A percentile compares a stretch with the other conserved stretches of the same genome.
Conservation (phyloP, 2,113 vertebrate genomes). For the Acrocephalus kingi region DNA sequence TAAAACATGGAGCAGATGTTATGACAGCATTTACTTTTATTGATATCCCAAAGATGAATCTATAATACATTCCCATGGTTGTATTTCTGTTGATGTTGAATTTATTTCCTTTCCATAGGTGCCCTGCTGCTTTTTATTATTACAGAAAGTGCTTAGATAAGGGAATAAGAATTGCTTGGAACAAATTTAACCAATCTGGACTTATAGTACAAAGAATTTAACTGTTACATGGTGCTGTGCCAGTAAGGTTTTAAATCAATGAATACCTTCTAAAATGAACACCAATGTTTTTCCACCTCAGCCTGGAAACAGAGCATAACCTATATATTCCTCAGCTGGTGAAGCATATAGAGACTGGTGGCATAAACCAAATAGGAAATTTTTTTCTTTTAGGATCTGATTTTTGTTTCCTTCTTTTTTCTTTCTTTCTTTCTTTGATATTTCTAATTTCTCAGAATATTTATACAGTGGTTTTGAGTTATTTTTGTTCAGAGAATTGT, state of each 20-base stretch:
- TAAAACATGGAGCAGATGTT: not conserved
- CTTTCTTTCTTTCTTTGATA: not conserved
- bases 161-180: not conserved
- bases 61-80: not conserved
- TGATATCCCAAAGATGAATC: not conserved
- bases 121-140: not conserved
- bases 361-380: not conserved
- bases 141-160: not conserved
- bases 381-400: not conserved
- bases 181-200: not conserved
- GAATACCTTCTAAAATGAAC: not conserved
- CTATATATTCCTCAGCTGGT: not conserved
- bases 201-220: not conserved
- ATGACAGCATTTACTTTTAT: not conserved
- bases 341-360: not conserved
- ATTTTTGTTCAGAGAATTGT: not conserved
- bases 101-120: not conserved
- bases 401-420: not conserved
- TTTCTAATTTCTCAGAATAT: not conserved
- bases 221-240: not conserved
- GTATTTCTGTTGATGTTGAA: not conserved
- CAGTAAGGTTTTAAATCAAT: not conserved
- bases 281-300: not conserved
- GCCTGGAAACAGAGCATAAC: not conserved
- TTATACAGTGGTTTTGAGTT: not conserved